phyloP scores from a whole-genome alignment of 1,140 invertebrate species.

The Drosophila lacertosa region DNA sequence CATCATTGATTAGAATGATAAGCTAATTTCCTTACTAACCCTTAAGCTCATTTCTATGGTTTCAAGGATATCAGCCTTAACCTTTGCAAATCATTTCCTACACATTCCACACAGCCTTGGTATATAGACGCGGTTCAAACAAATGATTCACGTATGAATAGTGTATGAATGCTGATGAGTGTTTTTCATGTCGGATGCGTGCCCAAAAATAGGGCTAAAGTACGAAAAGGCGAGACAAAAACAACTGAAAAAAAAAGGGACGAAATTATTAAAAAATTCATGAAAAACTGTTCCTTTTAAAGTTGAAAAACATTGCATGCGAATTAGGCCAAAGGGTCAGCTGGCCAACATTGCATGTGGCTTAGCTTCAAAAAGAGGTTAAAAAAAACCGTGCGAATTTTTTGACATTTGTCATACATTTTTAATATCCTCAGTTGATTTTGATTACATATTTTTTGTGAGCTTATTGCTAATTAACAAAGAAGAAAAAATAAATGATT shows the following conservation, averaged over 20 bases:
- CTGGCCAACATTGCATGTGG: slow-evolving; percentile 2
- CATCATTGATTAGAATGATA: too few species aligned
- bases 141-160: slow-evolving; percentile 9
- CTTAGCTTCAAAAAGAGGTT: not conserved
- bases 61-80: too few species aligned
- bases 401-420: not conserved
- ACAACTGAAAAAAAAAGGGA: slow-evolving; percentile 15
- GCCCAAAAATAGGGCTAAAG: slow-evolving; percentile 43
- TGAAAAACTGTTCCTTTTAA: slow-evolving; percentile 32
- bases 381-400: not conserved
- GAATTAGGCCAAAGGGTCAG: slow-evolving; percentile 67
- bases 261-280: not conserved
- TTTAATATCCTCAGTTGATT: not conserved
- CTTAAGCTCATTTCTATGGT: too few species aligned
- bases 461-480: slow-evolving; percentile 49
- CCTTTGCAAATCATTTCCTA: not conserved
- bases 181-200: slow-evolving; percentile 40
- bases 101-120: not conserved
- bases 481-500: slow-evolving; percentile 31
- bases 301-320: slow-evolving; percentile 30
- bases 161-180: slow-evolving; percentile 7
- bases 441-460: not conserved
- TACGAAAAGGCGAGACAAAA: slow-evolving; percentile 23
- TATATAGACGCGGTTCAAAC: not conserved
- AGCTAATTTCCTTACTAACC: too few species aligned